Percentiles rank a stretch among this genome's conserved stretches.
Evolutionary conservation across 2,797 vertebrate genomes (phyloP).

Genomic region (Helarctos malayanus): DNA sequence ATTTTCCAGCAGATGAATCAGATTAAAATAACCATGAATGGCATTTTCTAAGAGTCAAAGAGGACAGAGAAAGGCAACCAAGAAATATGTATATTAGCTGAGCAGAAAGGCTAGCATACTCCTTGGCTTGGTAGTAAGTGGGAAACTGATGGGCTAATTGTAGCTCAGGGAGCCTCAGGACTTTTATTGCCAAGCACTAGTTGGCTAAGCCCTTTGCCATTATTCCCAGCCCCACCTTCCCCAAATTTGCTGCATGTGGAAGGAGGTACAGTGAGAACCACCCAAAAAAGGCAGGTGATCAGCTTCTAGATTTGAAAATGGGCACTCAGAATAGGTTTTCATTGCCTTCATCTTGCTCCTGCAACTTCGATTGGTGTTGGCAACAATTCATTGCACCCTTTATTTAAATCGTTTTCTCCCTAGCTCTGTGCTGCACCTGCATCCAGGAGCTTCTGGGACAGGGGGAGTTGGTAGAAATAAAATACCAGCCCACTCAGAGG

Average conservation of each 20-base stretch:
- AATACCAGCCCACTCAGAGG: not conserved
- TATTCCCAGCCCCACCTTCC: not conserved
- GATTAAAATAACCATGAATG: constrained; percentile 55
- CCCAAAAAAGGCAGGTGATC: not conserved
- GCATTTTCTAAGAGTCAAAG: constrained; percentile 10
- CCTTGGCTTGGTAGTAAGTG: not conserved
- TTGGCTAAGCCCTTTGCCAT: not conserved
- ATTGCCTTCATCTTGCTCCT: not conserved
- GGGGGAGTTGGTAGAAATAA: constrained; percentile 5
- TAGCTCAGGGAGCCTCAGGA: not conserved
- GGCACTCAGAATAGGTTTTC: not conserved
- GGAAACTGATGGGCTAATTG: not conserved
- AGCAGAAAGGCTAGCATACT: not conserved
- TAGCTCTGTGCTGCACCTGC: not conserved
- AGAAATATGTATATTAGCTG: not conserved
- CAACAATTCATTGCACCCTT: not conserved
- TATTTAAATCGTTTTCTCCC: not conserved
- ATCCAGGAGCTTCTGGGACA: not conserved
- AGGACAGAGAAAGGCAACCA: not conserved
- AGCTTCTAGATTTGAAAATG: constrained; percentile 37
- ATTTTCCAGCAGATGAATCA: constrained; percentile 1
- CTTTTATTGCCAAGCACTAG: not conserved
- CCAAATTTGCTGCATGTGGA: not conserved
- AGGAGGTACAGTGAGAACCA: not conserved
- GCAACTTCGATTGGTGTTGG: not conserved